These are phyloP conservation scores for Cancer borealis DNA, from an alignment of 2,888 invertebrate species.

Conservation along the genomic window DNA sequence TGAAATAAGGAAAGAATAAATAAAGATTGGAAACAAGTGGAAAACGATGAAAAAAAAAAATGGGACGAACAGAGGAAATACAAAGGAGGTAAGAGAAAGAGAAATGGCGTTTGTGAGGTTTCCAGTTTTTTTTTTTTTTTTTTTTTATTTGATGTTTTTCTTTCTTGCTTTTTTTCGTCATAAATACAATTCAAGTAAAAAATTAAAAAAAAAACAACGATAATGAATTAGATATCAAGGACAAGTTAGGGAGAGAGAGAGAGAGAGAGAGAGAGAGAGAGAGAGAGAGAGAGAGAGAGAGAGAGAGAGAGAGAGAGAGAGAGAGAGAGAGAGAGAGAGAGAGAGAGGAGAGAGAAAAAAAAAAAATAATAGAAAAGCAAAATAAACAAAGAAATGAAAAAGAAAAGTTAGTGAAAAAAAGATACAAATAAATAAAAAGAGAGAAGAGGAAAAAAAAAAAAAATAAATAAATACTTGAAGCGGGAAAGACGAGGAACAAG, in stretches of 20 bases:
- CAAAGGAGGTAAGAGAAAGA: background rate
- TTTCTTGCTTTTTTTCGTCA: background rate
- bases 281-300: slow-evolving; percentile 20
- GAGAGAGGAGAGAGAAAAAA: too few species aligned
- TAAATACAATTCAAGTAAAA: background rate
- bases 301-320: slow-evolving; percentile 20
- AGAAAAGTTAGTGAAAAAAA: too few species aligned
- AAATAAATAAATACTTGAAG: too few species aligned
- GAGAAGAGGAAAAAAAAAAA: too few species aligned
- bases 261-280: background rate
- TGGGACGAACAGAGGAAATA: background rate
- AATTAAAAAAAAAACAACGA: too few species aligned
- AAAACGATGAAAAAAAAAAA: background rate
- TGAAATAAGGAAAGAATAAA: background rate
- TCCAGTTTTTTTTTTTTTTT: too few species aligned
- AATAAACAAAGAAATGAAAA: too few species aligned
- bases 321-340: background rate
- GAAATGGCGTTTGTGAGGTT: background rate
- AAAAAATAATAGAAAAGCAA: too few species aligned
- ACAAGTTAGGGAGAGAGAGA: too few species aligned
- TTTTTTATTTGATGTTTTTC: too few species aligned
- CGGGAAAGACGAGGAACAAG: background rate
- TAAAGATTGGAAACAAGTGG: background rate
- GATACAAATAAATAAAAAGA: too few species aligned
- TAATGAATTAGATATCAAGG: too few species aligned